Percentiles rank a stretch among this genome's conserved stretches.
These are phyloP conservation scores for Clarias macrocephalus DNA, from an alignment of 2,113 vertebrate species.

Conservation along the genomic window DNA sequence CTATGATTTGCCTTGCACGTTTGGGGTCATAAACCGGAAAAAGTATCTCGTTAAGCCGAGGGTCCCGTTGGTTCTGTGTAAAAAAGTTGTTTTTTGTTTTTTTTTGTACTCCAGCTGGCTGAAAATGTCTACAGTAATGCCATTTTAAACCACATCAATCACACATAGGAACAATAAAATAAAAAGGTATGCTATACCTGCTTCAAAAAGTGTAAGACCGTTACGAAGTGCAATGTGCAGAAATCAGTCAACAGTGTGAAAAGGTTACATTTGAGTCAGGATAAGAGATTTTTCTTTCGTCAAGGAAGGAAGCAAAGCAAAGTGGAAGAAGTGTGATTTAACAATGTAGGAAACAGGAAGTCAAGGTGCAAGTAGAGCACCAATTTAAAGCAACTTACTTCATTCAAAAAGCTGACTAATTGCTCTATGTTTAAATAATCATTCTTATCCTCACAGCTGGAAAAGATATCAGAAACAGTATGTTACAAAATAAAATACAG, in stretches of 20 bases:
- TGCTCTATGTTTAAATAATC: conserved; percentile 99
- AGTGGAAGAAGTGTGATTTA: conserved; percentile 61
- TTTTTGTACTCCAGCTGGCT: background rate
- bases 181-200: background rate
- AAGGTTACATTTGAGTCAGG: background rate
- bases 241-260: conserved; percentile 7
- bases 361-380: conserved; percentile 87
- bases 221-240: background rate
- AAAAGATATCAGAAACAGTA: conserved; percentile 73
- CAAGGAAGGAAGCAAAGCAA: background rate
- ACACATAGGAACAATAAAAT: background rate
- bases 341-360: conserved; percentile 49
- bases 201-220: background rate
- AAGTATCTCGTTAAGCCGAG: conserved; percentile 96
- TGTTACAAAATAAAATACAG: background rate
- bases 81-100: conserved; percentile 49
- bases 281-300: background rate
- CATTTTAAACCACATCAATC: conserved; percentile 23
- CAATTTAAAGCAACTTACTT: conserved; percentile 99
- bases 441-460: conserved; percentile 99
- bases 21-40: conserved; percentile 96
- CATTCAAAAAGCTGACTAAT: conserved; percentile 99
- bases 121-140: conserved; percentile 2
- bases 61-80: conserved; percentile 92
- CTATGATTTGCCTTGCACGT: conserved; percentile 93